phyloP scores from a whole-genome alignment of 37 sponge, comb jelly and placozoan genomes.

The Cladorhizidae sp. region DNA sequence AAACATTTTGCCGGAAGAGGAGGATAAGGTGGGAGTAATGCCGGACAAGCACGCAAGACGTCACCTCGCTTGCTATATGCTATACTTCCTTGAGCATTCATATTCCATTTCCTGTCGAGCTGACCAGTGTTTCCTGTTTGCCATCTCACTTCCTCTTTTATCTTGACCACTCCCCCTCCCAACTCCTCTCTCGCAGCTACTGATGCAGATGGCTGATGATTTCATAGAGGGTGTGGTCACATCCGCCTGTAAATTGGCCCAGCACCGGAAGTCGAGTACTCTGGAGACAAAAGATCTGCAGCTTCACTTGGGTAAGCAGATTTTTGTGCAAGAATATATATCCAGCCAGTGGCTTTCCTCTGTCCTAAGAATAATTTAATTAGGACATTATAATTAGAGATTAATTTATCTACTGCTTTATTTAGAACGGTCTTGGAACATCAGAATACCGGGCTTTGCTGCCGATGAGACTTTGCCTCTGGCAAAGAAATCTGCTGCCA shows the following conservation, averaged over 20 bases:
- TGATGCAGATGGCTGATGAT: slow-evolving; percentile 93
- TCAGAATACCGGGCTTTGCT: slow-evolving; percentile 90
- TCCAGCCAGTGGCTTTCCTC: neutral
- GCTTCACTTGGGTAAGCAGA: slow-evolving; percentile 45
- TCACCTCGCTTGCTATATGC: no score
- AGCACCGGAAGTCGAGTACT: slow-evolving; percentile 84
- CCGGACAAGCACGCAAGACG: no score
- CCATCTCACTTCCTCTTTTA: neutral
- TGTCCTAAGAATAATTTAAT: neutral
- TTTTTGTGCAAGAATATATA: no score
- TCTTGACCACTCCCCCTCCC: neutral
- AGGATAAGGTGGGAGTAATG: no score
- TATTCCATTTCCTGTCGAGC: no score
- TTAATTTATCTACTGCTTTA: neutral
- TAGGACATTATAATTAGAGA: neutral
- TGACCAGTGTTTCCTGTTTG: no score
- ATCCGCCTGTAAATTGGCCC: slow-evolving; percentile 86
- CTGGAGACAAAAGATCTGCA: slow-evolving; percentile 83
- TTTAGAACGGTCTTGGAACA: slow-evolving; percentile 88
- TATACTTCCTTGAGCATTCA: no score
- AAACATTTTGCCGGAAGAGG: no score
- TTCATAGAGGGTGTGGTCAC: slow-evolving; percentile 90
- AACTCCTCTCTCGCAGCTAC: slow-evolving; percentile 32
- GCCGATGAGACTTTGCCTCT: slow-evolving; percentile 33
- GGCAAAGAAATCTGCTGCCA: slow-evolving; percentile 55